Conservation (phyloP, 2,113 vertebrate genomes). For the Sander vitreus region DNA sequence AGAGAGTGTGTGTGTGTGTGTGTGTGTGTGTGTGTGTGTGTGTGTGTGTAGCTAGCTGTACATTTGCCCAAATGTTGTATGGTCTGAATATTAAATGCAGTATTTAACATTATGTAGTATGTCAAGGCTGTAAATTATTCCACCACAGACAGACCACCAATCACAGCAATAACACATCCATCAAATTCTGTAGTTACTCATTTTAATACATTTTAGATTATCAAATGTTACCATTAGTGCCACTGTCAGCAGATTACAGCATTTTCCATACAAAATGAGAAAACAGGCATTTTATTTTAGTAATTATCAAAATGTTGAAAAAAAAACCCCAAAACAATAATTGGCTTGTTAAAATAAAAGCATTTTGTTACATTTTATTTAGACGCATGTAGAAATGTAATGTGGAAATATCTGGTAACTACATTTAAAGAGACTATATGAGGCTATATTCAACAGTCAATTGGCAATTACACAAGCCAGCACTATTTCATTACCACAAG, state of each 20-base stretch:
- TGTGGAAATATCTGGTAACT: conserved; percentile 25
- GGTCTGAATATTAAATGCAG: not conserved
- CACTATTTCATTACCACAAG: conserved; percentile 4
- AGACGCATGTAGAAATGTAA: conserved; percentile 25
- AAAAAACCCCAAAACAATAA: conserved; percentile 44
- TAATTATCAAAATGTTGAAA: conserved; percentile 52
- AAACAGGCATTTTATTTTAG: conserved; percentile 18
- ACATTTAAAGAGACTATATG: conserved; percentile 34
- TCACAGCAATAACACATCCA: not conserved
- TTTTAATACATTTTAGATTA: conserved; percentile 43
- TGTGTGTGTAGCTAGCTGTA: too few species aligned
- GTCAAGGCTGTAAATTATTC: not conserved
- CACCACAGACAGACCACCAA: not conserved
- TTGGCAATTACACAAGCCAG: conserved; percentile 30
- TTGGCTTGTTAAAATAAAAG: conserved; percentile 57
- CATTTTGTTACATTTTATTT: conserved; percentile 27
- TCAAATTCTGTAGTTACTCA: not conserved
- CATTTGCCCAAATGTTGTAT: not conserved
- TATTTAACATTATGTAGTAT: not conserved
- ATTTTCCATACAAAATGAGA: conserved; percentile 64
- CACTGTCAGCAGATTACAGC: conserved; percentile 27
- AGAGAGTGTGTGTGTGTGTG: too few species aligned
- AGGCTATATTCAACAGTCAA: conserved; percentile 12
- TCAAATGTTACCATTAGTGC: conserved; percentile 34
- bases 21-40: too few species aligned